phyloP scores from a whole-genome alignment of 2,888 invertebrate species.

The Orchesella flavescens region DNA sequence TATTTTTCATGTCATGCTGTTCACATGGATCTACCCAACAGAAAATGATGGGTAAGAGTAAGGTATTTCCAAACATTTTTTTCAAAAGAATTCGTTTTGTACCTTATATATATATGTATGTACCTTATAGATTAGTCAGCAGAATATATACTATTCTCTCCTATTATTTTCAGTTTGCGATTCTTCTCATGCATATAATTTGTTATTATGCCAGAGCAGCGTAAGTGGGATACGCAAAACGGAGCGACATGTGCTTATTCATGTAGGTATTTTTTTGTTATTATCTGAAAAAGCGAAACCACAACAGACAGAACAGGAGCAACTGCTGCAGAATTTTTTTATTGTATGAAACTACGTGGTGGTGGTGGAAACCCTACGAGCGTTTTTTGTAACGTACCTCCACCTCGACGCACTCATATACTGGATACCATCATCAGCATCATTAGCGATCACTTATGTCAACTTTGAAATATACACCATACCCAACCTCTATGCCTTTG shows the following conservation, averaged over 20 bases:
- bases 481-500: constrained; percentile 35
- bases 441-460: constrained; percentile 62
- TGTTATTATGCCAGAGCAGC: neutral
- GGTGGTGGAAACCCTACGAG: constrained; percentile 11
- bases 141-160: too few relatives aligned
- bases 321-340: too few relatives aligned
- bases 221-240: too few relatives aligned
- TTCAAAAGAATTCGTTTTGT: too few relatives aligned
- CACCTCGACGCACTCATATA: neutral
- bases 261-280: too few relatives aligned
- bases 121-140: too few relatives aligned
- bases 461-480: constrained; percentile 45
- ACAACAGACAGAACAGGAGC: neutral
- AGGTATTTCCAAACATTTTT: too few relatives aligned
- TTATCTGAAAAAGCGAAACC: neutral
- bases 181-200: neutral
- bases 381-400: too few relatives aligned
- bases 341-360: neutral
- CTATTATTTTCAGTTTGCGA: constrained; percentile 2
- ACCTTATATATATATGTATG: too few relatives aligned
- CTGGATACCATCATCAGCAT: constrained; percentile 34
- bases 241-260: too few relatives aligned
- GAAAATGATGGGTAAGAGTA: too few relatives aligned
- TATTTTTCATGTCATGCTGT: constrained; percentile 5
- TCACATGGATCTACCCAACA: too few relatives aligned